Percentiles rank a stretch among this genome's conserved stretches.
These are phyloP conservation scores for Tetragnatha montana DNA, from an alignment of 2,888 invertebrate species.

Conservation along the genomic window DNA sequence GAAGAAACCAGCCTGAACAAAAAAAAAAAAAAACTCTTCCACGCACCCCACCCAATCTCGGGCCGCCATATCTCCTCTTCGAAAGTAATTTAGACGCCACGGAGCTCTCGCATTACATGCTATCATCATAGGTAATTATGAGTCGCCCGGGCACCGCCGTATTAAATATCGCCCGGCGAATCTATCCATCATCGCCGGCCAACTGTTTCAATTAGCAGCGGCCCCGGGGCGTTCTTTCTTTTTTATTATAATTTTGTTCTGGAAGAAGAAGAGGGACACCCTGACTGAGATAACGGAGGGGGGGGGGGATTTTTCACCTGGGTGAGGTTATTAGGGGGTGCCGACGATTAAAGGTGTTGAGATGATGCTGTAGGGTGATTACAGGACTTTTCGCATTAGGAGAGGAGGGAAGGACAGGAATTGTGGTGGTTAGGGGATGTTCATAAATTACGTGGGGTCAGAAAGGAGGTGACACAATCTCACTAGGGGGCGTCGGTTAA, in stretches of 20 bases:
- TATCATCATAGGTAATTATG: conserved; percentile 63
- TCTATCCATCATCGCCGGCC: conserved; percentile 28
- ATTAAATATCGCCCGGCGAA: conserved; percentile 36
- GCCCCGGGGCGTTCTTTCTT: neutral
- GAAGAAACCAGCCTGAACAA: neutral
- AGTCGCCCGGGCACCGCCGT: conserved; percentile 18
- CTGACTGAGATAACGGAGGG: neutral
- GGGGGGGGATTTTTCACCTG: neutral
- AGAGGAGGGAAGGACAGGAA: neutral
- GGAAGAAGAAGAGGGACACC: no score
- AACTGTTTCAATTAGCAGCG: conserved; percentile 30
- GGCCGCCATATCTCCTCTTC: conserved; percentile 9
- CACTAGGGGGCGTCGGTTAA: no score
- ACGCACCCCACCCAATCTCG: conserved; percentile 15
- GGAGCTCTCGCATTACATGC: conserved; percentile 50
- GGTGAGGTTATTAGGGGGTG: conserved; percentile 18
- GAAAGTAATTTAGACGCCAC: conserved; percentile 45
- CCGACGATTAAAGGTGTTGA: conserved; percentile 43
- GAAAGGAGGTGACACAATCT: no score
- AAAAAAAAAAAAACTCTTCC: conserved; percentile 7
- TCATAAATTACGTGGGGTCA: no score
- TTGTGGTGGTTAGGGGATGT: neutral
- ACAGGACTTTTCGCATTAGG: conserved; percentile 8
- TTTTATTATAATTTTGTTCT: no score
- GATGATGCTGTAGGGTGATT: conserved; percentile 44